These are phyloP conservation scores for Saccopteryx leptura DNA, from an alignment of 2,113 vertebrate species.

Conservation along the genomic window DNA sequence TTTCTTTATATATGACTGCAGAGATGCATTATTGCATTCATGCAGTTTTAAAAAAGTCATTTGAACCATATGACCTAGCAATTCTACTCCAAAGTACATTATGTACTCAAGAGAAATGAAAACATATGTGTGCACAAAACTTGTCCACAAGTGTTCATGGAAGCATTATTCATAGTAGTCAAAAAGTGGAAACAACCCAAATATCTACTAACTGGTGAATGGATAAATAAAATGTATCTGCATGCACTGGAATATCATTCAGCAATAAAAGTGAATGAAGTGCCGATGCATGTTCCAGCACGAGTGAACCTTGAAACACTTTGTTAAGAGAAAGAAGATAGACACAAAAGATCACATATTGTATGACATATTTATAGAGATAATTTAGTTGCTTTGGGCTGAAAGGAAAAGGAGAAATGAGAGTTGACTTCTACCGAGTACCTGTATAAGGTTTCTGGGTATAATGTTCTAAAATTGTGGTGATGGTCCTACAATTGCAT, in stretches of 20 bases:
- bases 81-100: neutral
- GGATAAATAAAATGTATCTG: neutral
- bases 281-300: neutral
- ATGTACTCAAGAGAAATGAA: neutral
- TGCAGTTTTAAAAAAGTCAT: slow-evolving; percentile 12
- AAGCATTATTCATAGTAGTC: neutral
- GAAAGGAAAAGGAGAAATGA: neutral
- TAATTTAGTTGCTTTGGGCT: neutral
- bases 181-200: neutral
- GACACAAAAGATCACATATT: neutral
- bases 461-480: slow-evolving; percentile 48
- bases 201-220: neutral
- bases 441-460: neutral
- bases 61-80: neutral
- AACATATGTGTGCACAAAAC: neutral
- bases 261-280: neutral
- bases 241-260: neutral
- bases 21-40: neutral
- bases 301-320: neutral
- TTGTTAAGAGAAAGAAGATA: neutral
- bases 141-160: neutral
- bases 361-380: neutral
- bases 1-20: neutral
- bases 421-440: neutral
- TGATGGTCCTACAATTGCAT: neutral